Evolutionary conservation across 2,797 vertebrate species (phyloP), one percentile per base, ranked within the genome.

Genomic region (Micropoecilia bifurca): DNA sequence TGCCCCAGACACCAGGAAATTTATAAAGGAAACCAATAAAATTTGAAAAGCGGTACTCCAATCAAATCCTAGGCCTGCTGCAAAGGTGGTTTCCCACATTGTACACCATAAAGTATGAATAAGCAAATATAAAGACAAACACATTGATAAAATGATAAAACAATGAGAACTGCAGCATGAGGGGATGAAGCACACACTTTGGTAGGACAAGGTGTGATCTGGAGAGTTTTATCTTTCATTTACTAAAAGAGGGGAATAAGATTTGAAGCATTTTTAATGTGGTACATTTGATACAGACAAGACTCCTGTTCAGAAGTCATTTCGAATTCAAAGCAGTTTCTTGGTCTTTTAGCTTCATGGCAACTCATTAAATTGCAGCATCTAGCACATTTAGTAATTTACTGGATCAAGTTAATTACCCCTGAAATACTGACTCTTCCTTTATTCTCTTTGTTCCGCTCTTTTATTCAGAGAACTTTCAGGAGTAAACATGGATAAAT

Each of bases 281-380:
- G 10, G 41, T 4, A 6, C 22, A 6, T 45, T 71, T 71, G 68
- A 45, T 71, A 45, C 68, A n/a, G 41, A 43, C 12, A 43, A 13
- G 12, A 43, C 39, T 43, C 39, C 66, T n/a, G 39, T 43, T n/a
- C 20, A 36, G 39, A 71, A 22, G 41, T 6, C 39, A 50, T 75
- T 48, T 78, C 1, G 22, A 22, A 18, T 43, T 61, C 41, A 33
- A 33, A 69, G 25, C 10, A 72, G 20, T 33, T 43, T 6, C 30
- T 71, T 20, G 36, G 20, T 13, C 30, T 22, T 75, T 25, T 55
- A 33, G 18, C 76, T 83, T 45, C 41, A 71, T 33, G 66, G 28
- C 78, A 50, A 47, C 43, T 30, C 33, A 77, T 50, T 28, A 73
- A 63, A 74, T 28, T 77, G 33, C 61, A 39, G 18, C 77, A 74